Conservation (phyloP, 2,797 vertebrate genomes). For the Staurois parvus region DNA sequence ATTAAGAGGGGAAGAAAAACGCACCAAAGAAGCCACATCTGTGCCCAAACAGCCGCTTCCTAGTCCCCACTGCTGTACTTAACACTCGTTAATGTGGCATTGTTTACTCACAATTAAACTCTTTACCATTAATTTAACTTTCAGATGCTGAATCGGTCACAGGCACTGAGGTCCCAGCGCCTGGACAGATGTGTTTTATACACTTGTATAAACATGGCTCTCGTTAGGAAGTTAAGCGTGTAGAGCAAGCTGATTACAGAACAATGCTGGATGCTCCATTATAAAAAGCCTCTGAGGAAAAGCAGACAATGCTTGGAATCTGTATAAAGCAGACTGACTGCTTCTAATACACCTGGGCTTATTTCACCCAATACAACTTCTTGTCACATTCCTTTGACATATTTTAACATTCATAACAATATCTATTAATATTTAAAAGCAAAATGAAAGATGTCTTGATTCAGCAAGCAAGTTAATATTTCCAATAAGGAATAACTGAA, state of each 20-base stretch:
- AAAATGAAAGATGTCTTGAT: background rate
- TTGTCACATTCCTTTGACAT: background rate
- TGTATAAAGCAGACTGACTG: background rate
- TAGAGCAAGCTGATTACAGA: constrained; percentile 73
- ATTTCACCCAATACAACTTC: background rate
- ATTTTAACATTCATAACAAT: background rate
- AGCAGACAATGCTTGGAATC: background rate
- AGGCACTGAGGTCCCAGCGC: constrained; percentile 72
- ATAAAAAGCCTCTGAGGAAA: constrained; percentile 60
- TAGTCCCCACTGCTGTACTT: constrained; percentile 74
- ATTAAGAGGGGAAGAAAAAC: constrained; percentile 58
- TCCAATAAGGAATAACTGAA: background rate
- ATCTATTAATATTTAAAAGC: background rate
- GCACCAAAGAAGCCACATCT: constrained; percentile 71
- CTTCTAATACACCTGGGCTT: constrained; percentile 19
- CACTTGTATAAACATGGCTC: constrained; percentile 75
- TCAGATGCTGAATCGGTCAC: constrained; percentile 75
- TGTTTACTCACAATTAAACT: constrained; percentile 83
- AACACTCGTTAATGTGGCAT: constrained; percentile 74
- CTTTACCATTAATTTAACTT: constrained; percentile 78
- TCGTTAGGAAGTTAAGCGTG: constrained; percentile 75
- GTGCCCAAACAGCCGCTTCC: constrained; percentile 67
- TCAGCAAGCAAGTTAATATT: background rate
- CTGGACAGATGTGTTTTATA: constrained; percentile 77
- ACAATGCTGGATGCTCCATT: constrained; percentile 75